These are phyloP conservation scores for Trematocara unimaculatum DNA, from an alignment of 2,113 vertebrate genomes.

Conservation along the genomic window DNA sequence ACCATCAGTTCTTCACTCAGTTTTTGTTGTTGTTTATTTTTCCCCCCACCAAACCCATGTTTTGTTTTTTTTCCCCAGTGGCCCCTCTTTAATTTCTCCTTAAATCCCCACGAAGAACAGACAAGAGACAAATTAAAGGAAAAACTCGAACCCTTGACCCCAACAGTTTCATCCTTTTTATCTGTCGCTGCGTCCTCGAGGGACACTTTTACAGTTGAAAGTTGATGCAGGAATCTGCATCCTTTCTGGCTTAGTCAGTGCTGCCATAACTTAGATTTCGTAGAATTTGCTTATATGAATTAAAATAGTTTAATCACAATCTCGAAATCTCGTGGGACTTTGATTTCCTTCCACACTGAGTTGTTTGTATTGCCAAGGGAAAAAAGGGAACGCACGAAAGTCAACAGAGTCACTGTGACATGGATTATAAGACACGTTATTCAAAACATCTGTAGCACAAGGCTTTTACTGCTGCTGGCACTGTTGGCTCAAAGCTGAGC, in stretches of 20 bases:
- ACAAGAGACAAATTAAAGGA: neutral
- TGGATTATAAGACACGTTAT: neutral
- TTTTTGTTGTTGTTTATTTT: neutral
- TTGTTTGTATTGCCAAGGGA: neutral
- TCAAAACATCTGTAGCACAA: neutral
- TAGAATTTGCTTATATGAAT: neutral
- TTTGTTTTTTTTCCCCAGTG: neutral
- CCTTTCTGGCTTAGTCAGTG: neutral
- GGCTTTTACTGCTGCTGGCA: neutral
- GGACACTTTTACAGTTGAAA: neutral
- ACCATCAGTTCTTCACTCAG: neutral
- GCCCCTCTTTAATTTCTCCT: neutral
- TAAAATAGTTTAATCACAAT: neutral
- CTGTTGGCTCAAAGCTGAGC: neutral
- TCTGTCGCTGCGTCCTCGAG: neutral
- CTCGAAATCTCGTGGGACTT: neutral
- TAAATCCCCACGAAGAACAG: neutral
- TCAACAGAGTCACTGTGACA: neutral
- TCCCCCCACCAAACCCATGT: neutral
- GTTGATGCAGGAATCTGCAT: neutral
- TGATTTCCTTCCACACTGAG: neutral
- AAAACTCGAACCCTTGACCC: neutral
- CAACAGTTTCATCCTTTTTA: neutral
- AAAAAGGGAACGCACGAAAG: neutral
- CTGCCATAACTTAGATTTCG: neutral